Evolutionary conservation across 2,113 vertebrate genomes (phyloP).

Genomic region (Merops nubicus): DNA sequence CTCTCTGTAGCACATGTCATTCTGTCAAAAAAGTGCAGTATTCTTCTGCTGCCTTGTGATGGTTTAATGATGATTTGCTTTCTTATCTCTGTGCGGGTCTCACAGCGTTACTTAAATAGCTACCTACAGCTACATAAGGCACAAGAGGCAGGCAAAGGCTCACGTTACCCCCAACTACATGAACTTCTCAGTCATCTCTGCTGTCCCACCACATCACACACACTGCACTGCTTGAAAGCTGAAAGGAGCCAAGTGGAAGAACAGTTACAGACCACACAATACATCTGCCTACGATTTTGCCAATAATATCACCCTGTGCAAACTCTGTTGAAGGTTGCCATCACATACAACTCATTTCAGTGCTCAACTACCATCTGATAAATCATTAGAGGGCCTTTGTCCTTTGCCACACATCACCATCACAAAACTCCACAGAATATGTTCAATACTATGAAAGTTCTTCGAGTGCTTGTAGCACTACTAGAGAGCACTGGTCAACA

Average conservation of each 20-base stretch:
- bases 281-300: accelerated
- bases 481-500: background rate
- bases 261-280: accelerated
- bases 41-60: background rate
- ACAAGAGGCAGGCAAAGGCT: background rate
- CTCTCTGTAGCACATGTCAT: background rate
- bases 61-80: background rate
- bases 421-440: accelerated
- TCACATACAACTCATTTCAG: accelerated
- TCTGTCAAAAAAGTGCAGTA: too few relatives aligned
- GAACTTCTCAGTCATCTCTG: accelerated
- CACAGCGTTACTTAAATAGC: background rate
- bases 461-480: accelerated
- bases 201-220: accelerated
- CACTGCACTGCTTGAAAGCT: accelerated
- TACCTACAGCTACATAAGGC: background rate
- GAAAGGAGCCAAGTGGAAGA: background rate
- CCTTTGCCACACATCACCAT: accelerated
- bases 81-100: background rate
- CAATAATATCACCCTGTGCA: accelerated
- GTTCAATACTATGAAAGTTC: accelerated
- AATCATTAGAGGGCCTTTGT: background rate
- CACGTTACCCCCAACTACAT: background rate
- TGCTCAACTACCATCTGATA: accelerated
- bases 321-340: background rate